Evolutionary conservation across 2,113 vertebrate genomes (phyloP), one percentile per base, ranked within the genome.

Genomic region (Pangasianodon gigas): DNA sequence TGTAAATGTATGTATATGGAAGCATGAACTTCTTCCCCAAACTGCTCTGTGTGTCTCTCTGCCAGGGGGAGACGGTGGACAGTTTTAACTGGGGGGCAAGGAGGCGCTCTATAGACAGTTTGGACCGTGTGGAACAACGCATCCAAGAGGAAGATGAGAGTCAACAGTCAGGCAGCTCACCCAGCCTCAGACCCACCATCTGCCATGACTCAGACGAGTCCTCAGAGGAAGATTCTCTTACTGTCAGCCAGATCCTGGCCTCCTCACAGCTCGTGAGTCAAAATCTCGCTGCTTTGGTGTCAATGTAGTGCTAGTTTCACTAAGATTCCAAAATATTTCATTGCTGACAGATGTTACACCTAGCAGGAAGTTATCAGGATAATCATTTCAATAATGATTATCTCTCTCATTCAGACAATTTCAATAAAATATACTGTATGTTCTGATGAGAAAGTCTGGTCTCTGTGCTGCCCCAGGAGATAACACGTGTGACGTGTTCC

Each of bases 21-120:
- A 56, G 13, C 7, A 41, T 69, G 58, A 71, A 44, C n/a, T 0
- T 46, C 5, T 14, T 60, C 3, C 7, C 14, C 21, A 48, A 37
- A 41, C 82, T 93, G 18, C 85, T 82, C 37, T 16, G 2, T 51
- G 3, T 91, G 48, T 79, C 87, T 41, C 84, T 67, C 96, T 96
- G 90, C 67, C 96, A 99, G 98, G 98, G 98, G 26, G 98, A 99
- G 94, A 99, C 97, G 18, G 95, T 97, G 96, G 98, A 99, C 95
- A 99, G 97, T 93, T 99, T 99, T 93, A 99, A 99, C 96, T 99
- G 98, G 98, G 98, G 98, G 9, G 98, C 98, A 26, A 97, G 98
- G 82, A 95, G 98, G 65, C 97, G 96, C 91, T 99, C 98, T 48
- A 95, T 98, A 94, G 98, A 99, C 92, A 98, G 97, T 91, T 96